Evolutionary conservation across 2,888 invertebrate genomes (phyloP).

Genomic region (Sinopyrophorus schimmeli): DNA sequence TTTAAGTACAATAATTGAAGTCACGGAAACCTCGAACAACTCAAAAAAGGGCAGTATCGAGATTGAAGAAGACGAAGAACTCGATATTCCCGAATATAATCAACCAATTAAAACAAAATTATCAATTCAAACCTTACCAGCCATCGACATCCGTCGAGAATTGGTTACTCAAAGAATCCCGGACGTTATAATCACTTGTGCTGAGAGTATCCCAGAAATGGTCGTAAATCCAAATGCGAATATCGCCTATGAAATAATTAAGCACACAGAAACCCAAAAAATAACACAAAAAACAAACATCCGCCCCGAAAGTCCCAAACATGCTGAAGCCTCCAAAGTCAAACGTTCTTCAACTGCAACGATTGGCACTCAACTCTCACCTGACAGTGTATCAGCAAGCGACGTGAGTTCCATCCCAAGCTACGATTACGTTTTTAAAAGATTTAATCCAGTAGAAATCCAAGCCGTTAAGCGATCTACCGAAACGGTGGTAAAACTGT

Average conservation of each 20-base stretch:
- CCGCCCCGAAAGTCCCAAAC: not conserved
- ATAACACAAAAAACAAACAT: not conserved
- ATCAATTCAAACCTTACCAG: slow-evolving; percentile 58
- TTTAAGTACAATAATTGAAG: no score
- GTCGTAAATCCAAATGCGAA: slow-evolving; percentile 14
- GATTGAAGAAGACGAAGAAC: no score
- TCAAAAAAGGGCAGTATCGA: no score
- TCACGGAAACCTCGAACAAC: no score
- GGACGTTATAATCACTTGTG: slow-evolving; percentile 57
- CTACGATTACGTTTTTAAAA: not conserved
- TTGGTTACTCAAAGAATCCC: slow-evolving; percentile 59
- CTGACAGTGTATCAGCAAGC: not conserved
- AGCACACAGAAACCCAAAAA: slow-evolving; percentile 7
- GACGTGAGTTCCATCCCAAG: not conserved
- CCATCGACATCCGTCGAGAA: slow-evolving; percentile 59
- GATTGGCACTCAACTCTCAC: not conserved
- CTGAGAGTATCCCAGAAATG: slow-evolving; percentile 21
- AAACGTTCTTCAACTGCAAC: not conserved
- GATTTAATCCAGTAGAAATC: not conserved
- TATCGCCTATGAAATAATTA: slow-evolving; percentile 28
- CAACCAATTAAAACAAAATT: slow-evolving; percentile 2
- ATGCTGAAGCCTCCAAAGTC: not conserved
- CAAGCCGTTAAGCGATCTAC: no score
- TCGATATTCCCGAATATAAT: no score
- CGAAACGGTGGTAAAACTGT: no score